phyloP scores from a whole-genome alignment of 2,113 vertebrate species.

The Labrus mixtus region DNA sequence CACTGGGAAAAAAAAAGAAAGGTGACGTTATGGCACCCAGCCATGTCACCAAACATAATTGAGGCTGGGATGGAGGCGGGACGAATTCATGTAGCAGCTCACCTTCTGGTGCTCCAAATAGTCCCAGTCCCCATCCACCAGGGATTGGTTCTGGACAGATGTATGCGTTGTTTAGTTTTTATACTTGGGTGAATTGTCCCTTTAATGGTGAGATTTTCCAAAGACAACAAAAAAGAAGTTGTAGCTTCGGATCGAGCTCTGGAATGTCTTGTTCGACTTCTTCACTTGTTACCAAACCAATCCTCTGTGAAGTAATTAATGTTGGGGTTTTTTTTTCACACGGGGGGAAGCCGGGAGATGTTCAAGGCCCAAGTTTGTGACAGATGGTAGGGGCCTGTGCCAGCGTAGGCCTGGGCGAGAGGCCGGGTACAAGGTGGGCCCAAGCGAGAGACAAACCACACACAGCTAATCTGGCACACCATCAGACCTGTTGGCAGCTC shows the following conservation, averaged over 20 bases:
- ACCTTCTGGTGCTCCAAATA: background rate
- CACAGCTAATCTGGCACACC: constrained; percentile 73
- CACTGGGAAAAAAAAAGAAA: background rate
- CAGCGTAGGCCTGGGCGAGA: constrained; percentile 62
- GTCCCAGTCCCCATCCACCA: background rate
- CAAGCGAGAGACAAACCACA: constrained; percentile 73
- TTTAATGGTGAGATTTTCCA: background rate
- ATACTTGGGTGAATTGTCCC: background rate
- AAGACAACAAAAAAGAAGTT: background rate
- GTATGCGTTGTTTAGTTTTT: background rate
- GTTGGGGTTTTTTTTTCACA: constrained; percentile 7
- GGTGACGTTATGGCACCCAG: background rate
- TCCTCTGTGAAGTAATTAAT: constrained; percentile 25
- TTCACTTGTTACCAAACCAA: constrained; percentile 14
- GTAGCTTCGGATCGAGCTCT: background rate
- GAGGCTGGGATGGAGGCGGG: background rate
- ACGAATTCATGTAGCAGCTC: background rate
- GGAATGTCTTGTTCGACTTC: background rate
- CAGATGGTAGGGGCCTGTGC: constrained; percentile 74
- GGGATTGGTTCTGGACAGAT: background rate
- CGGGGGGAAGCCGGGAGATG: background rate
- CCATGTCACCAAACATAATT: background rate
- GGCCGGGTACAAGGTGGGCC: constrained; percentile 69
- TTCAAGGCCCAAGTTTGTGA: constrained; percentile 61
- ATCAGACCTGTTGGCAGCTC: constrained; percentile 69